Evolutionary conservation across 2,113 vertebrate species (phyloP), one percentile per base, ranked within the genome.

Genomic region (Pachypanchax playfairii): DNA sequence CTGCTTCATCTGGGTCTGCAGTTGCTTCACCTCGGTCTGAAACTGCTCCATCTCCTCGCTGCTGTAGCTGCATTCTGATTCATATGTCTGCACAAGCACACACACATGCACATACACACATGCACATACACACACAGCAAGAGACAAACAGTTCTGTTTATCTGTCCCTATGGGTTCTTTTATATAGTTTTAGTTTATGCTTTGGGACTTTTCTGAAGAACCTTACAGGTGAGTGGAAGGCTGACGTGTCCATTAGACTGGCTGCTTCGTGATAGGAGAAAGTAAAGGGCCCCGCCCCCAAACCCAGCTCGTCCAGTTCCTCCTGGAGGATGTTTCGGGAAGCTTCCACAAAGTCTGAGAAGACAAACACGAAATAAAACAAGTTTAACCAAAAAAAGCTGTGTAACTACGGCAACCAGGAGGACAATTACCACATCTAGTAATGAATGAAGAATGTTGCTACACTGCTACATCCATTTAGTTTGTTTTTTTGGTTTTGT

Each of bases 241-340:
- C 95, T 0, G 94, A 95, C 0, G 93, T 95, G 61, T 96, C 95
- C 92, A 96, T 90, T 81, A 96, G 82, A 68, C 85, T 94, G 49
- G 95, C 94, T 54, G 94, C 94, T 88, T 96, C 93, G 0, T 93
- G 93, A 68, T 94, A 94, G 0, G 92, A 94, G 74, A 95, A 96
- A 79, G 93, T 91, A 59, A 94, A 64, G 3, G 93, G 92, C 36
- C 56, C 88, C 4, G 85, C 65, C n/a, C 89, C 89, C 50, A 94
- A 74, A 10, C 92, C 91, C 12, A 89, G 87, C 65, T 93, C 92
- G 0, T 94, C 91, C 71, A 95, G 86, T 62, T 93, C 90, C 60
- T 94, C 92, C 54, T 90, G 93, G 72, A 94, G 89, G 58, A 91
- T 51, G 17, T 70, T 91, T 31, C 89, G 83, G 13, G 92, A 91